Evolutionary conservation across 2,797 vertebrate species (phyloP).

Genomic region (Corythornis leucogaster): DNA sequence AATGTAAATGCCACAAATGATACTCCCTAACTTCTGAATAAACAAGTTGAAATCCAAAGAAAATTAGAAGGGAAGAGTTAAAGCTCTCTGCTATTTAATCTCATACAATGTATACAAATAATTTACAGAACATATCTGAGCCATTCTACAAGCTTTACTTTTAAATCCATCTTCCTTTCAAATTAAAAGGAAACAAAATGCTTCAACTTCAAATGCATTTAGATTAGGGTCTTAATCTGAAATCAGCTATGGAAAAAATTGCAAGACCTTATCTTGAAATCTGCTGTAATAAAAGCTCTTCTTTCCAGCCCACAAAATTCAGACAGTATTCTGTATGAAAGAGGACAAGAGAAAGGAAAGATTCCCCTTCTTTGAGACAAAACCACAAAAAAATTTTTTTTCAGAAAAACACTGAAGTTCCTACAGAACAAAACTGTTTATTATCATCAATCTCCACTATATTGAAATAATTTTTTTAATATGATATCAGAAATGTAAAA

Average conservation of each 20-base stretch:
- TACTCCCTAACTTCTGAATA: constrained; percentile 41
- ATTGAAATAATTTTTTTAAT: not conserved
- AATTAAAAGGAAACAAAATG: constrained; percentile 45
- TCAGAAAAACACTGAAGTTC: not conserved
- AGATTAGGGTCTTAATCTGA: constrained; percentile 48
- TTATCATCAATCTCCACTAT: not conserved
- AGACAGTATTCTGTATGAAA: not conserved
- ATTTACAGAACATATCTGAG: constrained; percentile 25
- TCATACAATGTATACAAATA: constrained; percentile 51
- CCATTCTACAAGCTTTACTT: not conserved
- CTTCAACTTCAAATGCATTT: constrained; percentile 24
- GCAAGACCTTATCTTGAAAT: constrained; percentile 28
- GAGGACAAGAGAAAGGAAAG: not conserved
- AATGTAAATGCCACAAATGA: constrained; percentile 18
- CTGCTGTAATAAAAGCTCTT: not conserved
- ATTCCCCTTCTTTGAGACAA: not conserved
- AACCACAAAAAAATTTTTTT: not conserved
- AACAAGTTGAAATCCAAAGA: constrained; percentile 52
- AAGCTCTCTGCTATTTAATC: constrained; percentile 56
- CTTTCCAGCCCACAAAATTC: not conserved
- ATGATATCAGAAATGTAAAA: not conserved
- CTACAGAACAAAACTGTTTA: not conserved
- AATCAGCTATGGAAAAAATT: constrained; percentile 15
- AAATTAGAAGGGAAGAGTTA: constrained; percentile 52
- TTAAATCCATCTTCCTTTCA: constrained; percentile 35